A percentile compares a stretch with the other conserved stretches of the same genome.
Evolutionary conservation across 2,113 vertebrate genomes (phyloP).

Genomic region (Cyprinodon variegatus): DNA sequence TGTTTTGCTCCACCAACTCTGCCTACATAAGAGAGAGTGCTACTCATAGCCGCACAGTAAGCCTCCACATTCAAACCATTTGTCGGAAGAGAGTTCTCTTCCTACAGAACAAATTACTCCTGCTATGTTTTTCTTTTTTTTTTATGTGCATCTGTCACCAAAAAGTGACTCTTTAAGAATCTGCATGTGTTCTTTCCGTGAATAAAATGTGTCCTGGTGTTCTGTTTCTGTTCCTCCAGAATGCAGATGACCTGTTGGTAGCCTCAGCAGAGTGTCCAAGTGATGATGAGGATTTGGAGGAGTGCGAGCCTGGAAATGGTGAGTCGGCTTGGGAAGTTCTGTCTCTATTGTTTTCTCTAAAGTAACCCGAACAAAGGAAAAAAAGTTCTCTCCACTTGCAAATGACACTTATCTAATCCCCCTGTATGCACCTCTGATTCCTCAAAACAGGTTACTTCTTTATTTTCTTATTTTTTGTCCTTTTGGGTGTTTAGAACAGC

Average conservation of each 20-base stretch:
- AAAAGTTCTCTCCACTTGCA: conserved; percentile 25
- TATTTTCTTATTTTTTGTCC: not conserved
- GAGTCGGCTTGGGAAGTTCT: conserved; percentile 80
- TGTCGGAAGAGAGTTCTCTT: not conserved
- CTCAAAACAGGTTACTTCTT: conserved; percentile 23
- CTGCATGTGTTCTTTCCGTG: not conserved
- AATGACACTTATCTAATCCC: conserved; percentile 21
- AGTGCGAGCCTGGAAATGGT: conserved; percentile 96
- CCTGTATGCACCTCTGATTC: conserved; percentile 66
- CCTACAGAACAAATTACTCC: not conserved
- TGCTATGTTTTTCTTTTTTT: too few relatives aligned
- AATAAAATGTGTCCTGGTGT: conserved; percentile 19
- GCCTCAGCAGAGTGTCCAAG: conserved; percentile 95
- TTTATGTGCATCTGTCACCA: not conserved
- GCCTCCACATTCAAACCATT: not conserved
- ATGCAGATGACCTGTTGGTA: conserved; percentile 92
- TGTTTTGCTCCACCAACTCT: conserved; percentile 8
- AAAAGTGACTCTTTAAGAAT: not conserved
- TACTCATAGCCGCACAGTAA: conserved; percentile 9
- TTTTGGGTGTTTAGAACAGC: conserved; percentile 40
- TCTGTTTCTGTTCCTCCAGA: conserved; percentile 75
- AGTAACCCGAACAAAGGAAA: conserved; percentile 2
- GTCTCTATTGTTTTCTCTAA: conserved; percentile 37
- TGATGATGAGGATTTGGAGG: conserved; percentile 94
- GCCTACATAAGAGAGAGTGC: conserved; percentile 25